Evolutionary conservation across 1,140 invertebrate genomes (phyloP).

Genomic region (Magallana ariakensis): DNA sequence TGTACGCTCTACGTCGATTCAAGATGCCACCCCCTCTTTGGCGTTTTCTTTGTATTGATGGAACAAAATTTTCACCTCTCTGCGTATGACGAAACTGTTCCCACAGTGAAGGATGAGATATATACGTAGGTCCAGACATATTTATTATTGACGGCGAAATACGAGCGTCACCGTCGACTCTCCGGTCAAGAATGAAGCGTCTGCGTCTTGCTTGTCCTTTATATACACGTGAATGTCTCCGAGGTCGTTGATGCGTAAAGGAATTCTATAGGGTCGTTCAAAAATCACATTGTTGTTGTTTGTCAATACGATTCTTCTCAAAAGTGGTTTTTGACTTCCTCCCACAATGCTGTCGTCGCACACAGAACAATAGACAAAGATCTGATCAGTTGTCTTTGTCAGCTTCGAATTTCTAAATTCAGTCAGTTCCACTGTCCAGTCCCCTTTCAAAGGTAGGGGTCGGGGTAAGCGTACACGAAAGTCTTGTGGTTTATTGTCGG

Average conservation of each 20-base stretch:
- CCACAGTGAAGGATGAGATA: constrained; percentile 36
- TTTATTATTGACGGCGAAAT: neutral
- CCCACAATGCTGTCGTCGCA: constrained; percentile 44
- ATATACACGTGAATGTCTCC: constrained; percentile 42
- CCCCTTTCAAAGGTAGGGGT: constrained; percentile 19
- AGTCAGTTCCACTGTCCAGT: constrained; percentile 33
- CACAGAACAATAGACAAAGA: constrained; percentile 37
- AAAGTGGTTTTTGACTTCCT: neutral
- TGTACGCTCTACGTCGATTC: constrained; percentile 18
- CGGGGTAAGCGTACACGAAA: constrained; percentile 46
- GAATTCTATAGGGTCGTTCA: constrained; percentile 5
- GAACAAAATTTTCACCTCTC: constrained; percentile 34
- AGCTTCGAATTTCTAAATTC: neutral
- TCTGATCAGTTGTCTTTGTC: neutral
- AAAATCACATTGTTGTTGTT: constrained; percentile 28
- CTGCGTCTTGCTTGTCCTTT: neutral
- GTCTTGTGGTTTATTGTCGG: too few species aligned
- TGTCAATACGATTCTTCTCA: constrained; percentile 32
- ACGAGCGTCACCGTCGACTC: constrained; percentile 37
- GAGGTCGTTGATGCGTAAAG: constrained; percentile 2
- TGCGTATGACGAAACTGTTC: constrained; percentile 41
- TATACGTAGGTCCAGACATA: constrained; percentile 30
- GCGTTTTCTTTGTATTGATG: constrained; percentile 3
- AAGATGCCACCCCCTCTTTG: constrained; percentile 38
- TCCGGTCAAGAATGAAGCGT: constrained; percentile 30